Conservation (phyloP, 2,888 invertebrate species). For the Agrenia bidenticulata region DNA sequence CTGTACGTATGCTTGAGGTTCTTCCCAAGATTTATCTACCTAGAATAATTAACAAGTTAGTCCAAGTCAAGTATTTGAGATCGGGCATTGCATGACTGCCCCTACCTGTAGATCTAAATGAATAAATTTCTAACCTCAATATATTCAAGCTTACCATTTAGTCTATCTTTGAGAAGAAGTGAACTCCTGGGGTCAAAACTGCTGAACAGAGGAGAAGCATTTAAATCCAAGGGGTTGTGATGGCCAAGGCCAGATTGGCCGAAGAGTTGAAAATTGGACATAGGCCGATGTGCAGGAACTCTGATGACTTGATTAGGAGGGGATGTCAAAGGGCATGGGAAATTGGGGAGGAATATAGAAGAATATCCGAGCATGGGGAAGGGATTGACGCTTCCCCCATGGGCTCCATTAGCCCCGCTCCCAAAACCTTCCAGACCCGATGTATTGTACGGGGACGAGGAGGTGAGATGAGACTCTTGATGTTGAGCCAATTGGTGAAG, state of each 20-base stretch:
- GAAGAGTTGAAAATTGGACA: slow-evolving; percentile 53
- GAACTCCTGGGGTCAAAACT: slow-evolving; percentile 53
- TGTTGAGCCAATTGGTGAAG: slow-evolving; percentile 36
- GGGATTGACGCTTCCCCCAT: slow-evolving; percentile 44
- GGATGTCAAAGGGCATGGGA: slow-evolving; percentile 52
- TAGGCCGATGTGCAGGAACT: slow-evolving; percentile 66
- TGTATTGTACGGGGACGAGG: slow-evolving; percentile 22
- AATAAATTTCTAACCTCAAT: too few relatives aligned
- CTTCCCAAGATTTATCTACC: too few relatives aligned
- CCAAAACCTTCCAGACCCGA: slow-evolving; percentile 11
- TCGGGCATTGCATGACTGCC: too few relatives aligned
- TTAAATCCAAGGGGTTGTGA: slow-evolving; percentile 49
- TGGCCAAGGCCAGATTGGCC: slow-evolving; percentile 51
- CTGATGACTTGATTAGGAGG: slow-evolving; percentile 55
- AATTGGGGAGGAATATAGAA: slow-evolving; percentile 53
- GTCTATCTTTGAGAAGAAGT: slow-evolving; percentile 52
- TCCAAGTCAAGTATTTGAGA: too few relatives aligned
- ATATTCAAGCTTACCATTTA: slow-evolving; percentile 51
- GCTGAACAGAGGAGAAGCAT: slow-evolving; percentile 51
- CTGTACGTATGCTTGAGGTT: too few relatives aligned
- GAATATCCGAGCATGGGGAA: slow-evolving; percentile 53
- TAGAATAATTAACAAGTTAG: too few relatives aligned
- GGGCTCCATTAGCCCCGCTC: slow-evolving; percentile 25
- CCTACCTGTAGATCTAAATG: too few relatives aligned
- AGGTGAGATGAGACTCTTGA: slow-evolving; percentile 25